These are phyloP conservation scores for Drosophila cognata DNA, from an alignment of 2,888 invertebrate species.

Conservation along the genomic window DNA sequence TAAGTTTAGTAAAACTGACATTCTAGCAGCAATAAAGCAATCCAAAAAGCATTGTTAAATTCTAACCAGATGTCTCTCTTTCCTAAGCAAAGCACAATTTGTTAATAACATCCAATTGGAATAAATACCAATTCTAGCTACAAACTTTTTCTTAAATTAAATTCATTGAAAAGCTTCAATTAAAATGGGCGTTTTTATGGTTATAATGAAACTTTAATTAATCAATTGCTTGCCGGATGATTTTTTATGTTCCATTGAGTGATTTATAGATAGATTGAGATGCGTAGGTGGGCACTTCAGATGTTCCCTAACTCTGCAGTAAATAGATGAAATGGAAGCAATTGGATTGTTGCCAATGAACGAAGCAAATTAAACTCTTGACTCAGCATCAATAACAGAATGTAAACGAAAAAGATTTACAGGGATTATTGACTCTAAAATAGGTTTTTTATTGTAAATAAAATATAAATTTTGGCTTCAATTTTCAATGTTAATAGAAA, in stretches of 20 bases:
- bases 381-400: not conserved
- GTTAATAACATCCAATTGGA: not conserved
- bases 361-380: not conserved
- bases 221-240: constrained; percentile 50
- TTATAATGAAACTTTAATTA: constrained; percentile 61
- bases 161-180: constrained; percentile 31
- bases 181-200: constrained; percentile 31
- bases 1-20: not conserved
- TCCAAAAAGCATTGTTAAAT: not conserved
- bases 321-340: not conserved
- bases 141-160: not conserved
- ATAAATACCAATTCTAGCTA: not conserved
- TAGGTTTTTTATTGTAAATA: not conserved
- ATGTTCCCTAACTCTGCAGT: not conserved
- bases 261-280: constrained; percentile 29
- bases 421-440: not conserved
- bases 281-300: constrained; percentile 1
- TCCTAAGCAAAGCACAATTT: not conserved
- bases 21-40: not conserved
- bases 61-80: not conserved
- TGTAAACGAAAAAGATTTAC: not conserved
- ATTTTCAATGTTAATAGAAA: not conserved
- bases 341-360: not conserved
- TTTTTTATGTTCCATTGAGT: constrained; percentile 31
- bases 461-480: not conserved